Evolutionary conservation across 2,888 invertebrate species (phyloP).

Genomic region (Marronus borbonicus): DNA sequence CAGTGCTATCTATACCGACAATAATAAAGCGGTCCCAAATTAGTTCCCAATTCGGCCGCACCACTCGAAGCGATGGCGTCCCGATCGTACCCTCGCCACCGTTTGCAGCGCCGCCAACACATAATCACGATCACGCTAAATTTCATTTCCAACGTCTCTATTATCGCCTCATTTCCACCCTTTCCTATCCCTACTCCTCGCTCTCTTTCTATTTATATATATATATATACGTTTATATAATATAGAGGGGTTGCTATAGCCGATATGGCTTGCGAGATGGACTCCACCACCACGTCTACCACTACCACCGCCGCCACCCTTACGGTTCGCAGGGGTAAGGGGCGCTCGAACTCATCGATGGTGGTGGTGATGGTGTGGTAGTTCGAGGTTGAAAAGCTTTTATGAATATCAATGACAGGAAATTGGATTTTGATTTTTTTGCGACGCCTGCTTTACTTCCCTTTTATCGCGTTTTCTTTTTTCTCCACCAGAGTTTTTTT

Average conservation of each 20-base stretch:
- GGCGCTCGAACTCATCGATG: conserved; percentile 48
- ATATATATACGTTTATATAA: conserved; percentile 26
- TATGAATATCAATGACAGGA: conserved; percentile 61
- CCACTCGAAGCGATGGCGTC: conserved; percentile 46
- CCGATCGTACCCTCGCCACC: conserved; percentile 14
- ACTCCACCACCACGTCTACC: conserved; percentile 54
- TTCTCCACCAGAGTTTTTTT: neutral
- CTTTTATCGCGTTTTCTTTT: conserved; percentile 45
- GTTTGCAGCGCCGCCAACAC: neutral
- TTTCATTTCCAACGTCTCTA: conserved; percentile 66
- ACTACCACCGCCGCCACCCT: conserved; percentile 46
- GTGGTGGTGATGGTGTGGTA: conserved; percentile 45
- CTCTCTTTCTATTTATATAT: neutral
- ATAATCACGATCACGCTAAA: conserved; percentile 65
- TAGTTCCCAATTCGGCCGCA: conserved; percentile 49
- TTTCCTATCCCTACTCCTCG: conserved; percentile 35
- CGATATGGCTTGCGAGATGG: conserved; percentile 59
- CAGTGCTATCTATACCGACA: conserved; percentile 26
- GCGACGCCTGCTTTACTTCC: conserved; percentile 41
- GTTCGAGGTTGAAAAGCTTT: conserved; percentile 53
- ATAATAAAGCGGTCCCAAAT: conserved; percentile 46
- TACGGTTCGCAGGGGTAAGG: conserved; percentile 53
- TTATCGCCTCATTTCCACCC: conserved; percentile 64
- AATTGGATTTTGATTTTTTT: conserved; percentile 65
- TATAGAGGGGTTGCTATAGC: conserved; percentile 57